Conservation (phyloP, 1,140 invertebrate species). For the Drosophila mauritiana region DNA sequence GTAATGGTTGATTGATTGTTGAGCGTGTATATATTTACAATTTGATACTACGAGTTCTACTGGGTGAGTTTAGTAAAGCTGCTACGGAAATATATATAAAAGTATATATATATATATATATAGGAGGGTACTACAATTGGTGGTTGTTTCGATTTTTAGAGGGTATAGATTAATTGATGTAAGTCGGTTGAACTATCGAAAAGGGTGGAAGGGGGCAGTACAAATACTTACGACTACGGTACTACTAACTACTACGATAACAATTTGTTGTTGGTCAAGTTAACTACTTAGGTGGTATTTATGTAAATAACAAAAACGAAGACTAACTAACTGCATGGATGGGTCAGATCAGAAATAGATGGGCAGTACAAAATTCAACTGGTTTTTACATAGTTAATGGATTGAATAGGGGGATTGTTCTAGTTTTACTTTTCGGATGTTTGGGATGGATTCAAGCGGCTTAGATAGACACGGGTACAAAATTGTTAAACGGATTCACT, state of each 20-base stretch:
- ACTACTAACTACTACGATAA: slow-evolving; percentile 50
- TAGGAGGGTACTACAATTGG: slow-evolving; percentile 29
- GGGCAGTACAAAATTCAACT: slow-evolving; percentile 13
- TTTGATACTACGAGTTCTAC: slow-evolving; percentile 75
- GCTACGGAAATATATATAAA: slow-evolving; percentile 62
- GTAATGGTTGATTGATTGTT: slow-evolving; percentile 62
- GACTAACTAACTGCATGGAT: slow-evolving; percentile 49
- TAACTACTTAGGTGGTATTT: slow-evolving; percentile 33
- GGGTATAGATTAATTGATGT: slow-evolving; percentile 41
- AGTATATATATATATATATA: slow-evolving; percentile 29
- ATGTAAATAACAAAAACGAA: slow-evolving; percentile 21
- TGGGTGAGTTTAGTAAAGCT: slow-evolving; percentile 81
- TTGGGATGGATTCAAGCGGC: slow-evolving; percentile 44
- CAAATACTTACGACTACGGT: slow-evolving; percentile 39
- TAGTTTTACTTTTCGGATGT: slow-evolving; percentile 21
- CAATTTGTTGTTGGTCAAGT: slow-evolving; percentile 31
- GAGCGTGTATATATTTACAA: slow-evolving; percentile 75
- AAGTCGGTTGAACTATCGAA: slow-evolving; percentile 33
- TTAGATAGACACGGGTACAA: slow-evolving; percentile 30
- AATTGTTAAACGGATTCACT: slow-evolving; percentile 81
- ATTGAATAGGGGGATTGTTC: slow-evolving; percentile 4
- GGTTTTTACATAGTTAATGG: slow-evolving; percentile 37
- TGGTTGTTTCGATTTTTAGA: slow-evolving; percentile 34
- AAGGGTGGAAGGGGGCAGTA: slow-evolving; percentile 8
- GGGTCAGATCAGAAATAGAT: slow-evolving; percentile 26